A percentile compares a stretch with the other conserved stretches of the same genome.
phyloP scores from a whole-genome alignment of 2,888 invertebrate genomes.

The Tromatobia lineatoria region DNA sequence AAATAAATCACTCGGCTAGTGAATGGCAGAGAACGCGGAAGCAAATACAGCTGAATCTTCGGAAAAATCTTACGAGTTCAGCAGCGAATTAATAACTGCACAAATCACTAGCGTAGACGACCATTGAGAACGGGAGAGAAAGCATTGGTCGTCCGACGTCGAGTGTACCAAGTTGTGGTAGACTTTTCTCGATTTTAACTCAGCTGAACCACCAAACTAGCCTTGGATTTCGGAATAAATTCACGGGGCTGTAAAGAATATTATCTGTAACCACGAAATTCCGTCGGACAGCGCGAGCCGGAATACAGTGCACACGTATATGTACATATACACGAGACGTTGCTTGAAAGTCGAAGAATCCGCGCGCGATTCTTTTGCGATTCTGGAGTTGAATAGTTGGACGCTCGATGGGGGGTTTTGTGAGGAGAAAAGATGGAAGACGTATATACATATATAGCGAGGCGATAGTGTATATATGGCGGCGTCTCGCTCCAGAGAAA shows the following conservation, averaged over 20 bases:
- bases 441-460: constrained; percentile 27
- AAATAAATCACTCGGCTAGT: constrained; percentile 28
- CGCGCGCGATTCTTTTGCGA: constrained; percentile 62
- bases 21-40: constrained; percentile 10
- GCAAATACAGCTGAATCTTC: constrained; percentile 52
- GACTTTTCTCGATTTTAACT: constrained; percentile 58
- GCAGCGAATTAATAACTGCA: constrained; percentile 68
- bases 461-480: constrained; percentile 19
- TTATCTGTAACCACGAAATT: constrained; percentile 65
- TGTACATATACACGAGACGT: constrained; percentile 9
- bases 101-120: constrained; percentile 60
- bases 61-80: constrained; percentile 67
- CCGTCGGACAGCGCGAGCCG: constrained; percentile 64
- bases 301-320: constrained; percentile 30
- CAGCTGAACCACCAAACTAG: neutral
- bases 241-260: constrained; percentile 68
- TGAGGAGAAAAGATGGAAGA: constrained; percentile 43
- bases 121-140: constrained; percentile 52
- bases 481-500: constrained; percentile 39
- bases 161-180: constrained; percentile 34
- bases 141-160: constrained; percentile 45
- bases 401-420: constrained; percentile 32
- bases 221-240: constrained; percentile 62
- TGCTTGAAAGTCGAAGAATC: constrained; percentile 60
- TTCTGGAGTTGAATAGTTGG: constrained; percentile 60